Base-by-base conservation (phyloP, 35 echinoderm and acorn worm genomes). In the Stichopus chloronotus region DNA sequence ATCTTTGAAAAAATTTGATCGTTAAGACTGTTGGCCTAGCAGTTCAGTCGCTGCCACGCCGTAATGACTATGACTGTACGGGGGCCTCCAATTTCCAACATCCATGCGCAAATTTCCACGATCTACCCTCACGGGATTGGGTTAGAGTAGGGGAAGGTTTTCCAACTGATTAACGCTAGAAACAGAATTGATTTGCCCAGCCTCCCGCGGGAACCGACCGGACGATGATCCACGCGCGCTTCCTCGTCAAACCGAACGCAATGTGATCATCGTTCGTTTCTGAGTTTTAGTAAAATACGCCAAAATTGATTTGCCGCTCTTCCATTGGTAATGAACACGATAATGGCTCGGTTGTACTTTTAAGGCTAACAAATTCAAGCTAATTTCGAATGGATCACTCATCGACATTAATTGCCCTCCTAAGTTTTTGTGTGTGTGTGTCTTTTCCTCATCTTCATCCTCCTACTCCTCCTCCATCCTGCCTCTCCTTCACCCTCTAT, bases 131-230 rank as follows among this genome's bases (percentile, higher is more conserved):
- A 30, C 59, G 87, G 87, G 87, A 89, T 53, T 71, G 65, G 87
- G 87, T 71, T 65, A 89, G 59, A 74, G 87, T 89, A 63, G 87
- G 87, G 87, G 61, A 89, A 89, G 71, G 87, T 89, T 89, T 89
- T 89, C 87, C 87, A 89, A 71, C 87, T 89, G 87, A 89, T 74
- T 89, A 74, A 52, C 59, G 65, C 61, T 25, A 61, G 87, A 69
- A 89, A 61, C 23, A 74, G 87, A 74, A 89, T 71, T 89, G 87
- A 89, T 89, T 89, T 43, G 57, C 19, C n/a, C 4, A 13, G 59
- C 11, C 17, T 74, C 87, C 61, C 87, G 8, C 7, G 87, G 65
- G 87, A 89, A 21, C 60, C 60, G 87, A 52, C 65, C 59, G 59
- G 65, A 65, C 65, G 87, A 61, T 89, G 59, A 71, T 71, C 87